Base-by-base conservation (phyloP, 2,797 vertebrate genomes). In the Pelochelys cantorii region DNA sequence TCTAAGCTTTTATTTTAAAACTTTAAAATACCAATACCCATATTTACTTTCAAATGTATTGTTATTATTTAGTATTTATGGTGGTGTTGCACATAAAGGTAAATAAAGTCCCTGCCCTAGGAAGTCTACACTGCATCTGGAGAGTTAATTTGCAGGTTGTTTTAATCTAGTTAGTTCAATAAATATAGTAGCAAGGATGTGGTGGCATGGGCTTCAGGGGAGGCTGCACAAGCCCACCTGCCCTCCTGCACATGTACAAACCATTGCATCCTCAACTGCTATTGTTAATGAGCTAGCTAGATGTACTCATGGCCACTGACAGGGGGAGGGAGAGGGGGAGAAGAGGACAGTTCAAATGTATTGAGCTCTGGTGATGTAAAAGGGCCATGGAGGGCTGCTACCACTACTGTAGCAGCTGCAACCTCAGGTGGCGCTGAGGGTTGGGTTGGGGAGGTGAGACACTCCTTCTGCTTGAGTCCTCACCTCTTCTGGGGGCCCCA, bases 51-150 rank as follows among this genome's bases (percentile, higher is more conserved):
- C 10, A 62, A 85, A 81, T 90, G 55, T 20, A 56, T 86, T 81
- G 18, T 94, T 88, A 59, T 53, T 62, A 17, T 1, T 93, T 85
- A 90, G 15, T 82, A 82, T 89, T 90, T 90, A 85, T 84, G 86
- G 59, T 60, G 86, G 18, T 53, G n/a, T 37, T 92, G 85, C 59
- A 60, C 85, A 37, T 83, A 13, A 65, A 56, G 7, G n/a, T 65
- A 71, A 65, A 60, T 27, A 11, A 23, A 93, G 12, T 23, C 17
- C 31, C 4, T 15, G 13, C 56, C 4, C 9, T 31, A 74, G 31
- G 4, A n/a, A 34, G 23, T 88, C 37, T 65, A 65, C 60, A 31
- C 27, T 15, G 60, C 29, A 62, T 14, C 14, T n/a, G 6, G 14
- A 25, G 14, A 31, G 31, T 65, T 65, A 31, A 65, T 65, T 65